phyloP scores from a whole-genome alignment of 2,888 invertebrate species.

The Hydrotaea diabolus region DNA sequence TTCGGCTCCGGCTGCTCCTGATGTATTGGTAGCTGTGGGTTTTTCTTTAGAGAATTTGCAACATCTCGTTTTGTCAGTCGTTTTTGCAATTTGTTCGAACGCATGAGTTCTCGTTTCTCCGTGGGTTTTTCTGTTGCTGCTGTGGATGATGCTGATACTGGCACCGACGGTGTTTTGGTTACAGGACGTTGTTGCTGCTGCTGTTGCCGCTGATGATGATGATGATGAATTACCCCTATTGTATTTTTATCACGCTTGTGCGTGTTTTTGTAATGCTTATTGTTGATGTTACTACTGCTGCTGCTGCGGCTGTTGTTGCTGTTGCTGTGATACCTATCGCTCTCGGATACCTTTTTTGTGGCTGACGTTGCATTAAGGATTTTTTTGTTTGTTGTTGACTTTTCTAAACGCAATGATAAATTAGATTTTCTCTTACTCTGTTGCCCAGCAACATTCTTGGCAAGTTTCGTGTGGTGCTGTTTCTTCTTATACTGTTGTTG shows the following conservation, averaged over 20 bases:
- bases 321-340: slow-evolving; percentile 68
- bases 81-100: slow-evolving; percentile 41
- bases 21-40: slow-evolving; percentile 20
- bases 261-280: slow-evolving; percentile 77
- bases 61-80: slow-evolving; percentile 67
- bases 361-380: slow-evolving; percentile 52
- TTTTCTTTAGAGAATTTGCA: slow-evolving; percentile 45
- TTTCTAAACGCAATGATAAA: slow-evolving; percentile 79
- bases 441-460: slow-evolving; percentile 20
- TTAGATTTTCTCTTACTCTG: slow-evolving; percentile 73
- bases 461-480: slow-evolving; percentile 57
- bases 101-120: background rate
- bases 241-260: slow-evolving; percentile 74
- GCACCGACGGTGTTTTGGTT: slow-evolving; percentile 25
- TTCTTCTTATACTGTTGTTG: slow-evolving; percentile 60
- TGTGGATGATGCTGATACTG: slow-evolving; percentile 34
- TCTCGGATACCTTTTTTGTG: slow-evolving; percentile 63
- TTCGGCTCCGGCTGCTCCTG: slow-evolving; percentile 37
- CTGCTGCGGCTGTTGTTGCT: slow-evolving; percentile 70
- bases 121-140: slow-evolving; percentile 40
- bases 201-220: slow-evolving; percentile 30
- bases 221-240: slow-evolving; percentile 76
- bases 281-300: slow-evolving; percentile 70
- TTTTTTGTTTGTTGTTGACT: slow-evolving; percentile 58
- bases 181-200: slow-evolving; percentile 20